phyloP scores from a whole-genome alignment of 2,888 invertebrate species.

The Belgica antarctica region DNA sequence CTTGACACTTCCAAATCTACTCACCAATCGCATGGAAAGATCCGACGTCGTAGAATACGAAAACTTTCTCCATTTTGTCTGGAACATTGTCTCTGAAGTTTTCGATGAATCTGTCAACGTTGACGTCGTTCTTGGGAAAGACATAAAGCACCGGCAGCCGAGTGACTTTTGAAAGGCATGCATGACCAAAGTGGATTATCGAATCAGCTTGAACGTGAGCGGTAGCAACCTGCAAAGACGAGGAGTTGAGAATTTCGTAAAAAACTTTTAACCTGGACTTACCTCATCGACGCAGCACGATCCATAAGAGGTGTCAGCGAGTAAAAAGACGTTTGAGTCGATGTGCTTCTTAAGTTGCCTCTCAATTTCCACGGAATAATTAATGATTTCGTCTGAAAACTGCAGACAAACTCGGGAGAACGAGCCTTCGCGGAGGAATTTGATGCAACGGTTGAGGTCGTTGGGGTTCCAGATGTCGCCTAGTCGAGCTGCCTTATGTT shows the following conservation, averaged over 20 bases:
- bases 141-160: slow-evolving; percentile 75
- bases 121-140: slow-evolving; percentile 63
- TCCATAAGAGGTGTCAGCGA: slow-evolving; percentile 90
- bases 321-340: slow-evolving; percentile 67
- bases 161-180: slow-evolving; percentile 75
- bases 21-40: slow-evolving; percentile 64
- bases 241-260: slow-evolving; percentile 5
- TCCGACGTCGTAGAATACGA: slow-evolving; percentile 67
- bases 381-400: slow-evolving; percentile 80
- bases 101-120: slow-evolving; percentile 55
- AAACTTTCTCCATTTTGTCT: slow-evolving; percentile 54
- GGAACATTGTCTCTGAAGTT: slow-evolving; percentile 50
- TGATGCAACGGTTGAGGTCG: slow-evolving; percentile 50
- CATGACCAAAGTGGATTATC: slow-evolving; percentile 86
- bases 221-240: slow-evolving; percentile 72
- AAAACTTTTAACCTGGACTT: slow-evolving; percentile 15
- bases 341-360: slow-evolving; percentile 57
- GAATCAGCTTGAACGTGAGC: slow-evolving; percentile 82
- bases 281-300: slow-evolving; percentile 61
- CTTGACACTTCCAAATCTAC: slow-evolving; percentile 20
- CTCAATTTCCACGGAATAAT: slow-evolving; percentile 67
- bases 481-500: slow-evolving; percentile 46
- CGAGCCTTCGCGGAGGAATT: slow-evolving; percentile 65
- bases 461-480: slow-evolving; percentile 52
- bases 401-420: slow-evolving; percentile 77